phyloP scores from a whole-genome alignment of 2,113 vertebrate species.

The Urocitellus parryii region DNA sequence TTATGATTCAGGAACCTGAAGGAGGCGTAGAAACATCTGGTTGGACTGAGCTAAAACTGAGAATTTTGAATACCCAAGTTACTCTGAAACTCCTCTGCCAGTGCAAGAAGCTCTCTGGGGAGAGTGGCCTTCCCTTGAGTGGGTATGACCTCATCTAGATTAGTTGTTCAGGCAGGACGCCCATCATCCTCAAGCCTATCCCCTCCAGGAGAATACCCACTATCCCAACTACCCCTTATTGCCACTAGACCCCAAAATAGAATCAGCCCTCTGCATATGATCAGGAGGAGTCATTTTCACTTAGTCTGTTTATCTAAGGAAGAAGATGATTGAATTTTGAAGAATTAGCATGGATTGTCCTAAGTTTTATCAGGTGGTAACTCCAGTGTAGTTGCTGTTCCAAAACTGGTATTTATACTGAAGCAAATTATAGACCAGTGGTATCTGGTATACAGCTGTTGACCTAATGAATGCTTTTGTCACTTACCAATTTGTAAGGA shows the following conservation, averaged over 20 bases:
- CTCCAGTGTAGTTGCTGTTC: background rate
- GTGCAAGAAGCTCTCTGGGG: background rate
- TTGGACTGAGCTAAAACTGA: background rate
- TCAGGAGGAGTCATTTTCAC: background rate
- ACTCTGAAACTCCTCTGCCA: background rate
- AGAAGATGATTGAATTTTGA: background rate
- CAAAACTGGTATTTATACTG: background rate
- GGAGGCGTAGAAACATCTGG: background rate
- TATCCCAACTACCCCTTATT: background rate
- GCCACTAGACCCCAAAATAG: background rate
- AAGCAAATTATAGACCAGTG: background rate
- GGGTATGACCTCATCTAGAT: background rate
- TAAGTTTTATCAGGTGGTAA: background rate
- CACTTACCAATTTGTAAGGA: background rate
- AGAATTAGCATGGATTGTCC: constrained; percentile 3
- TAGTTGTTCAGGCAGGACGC: background rate
- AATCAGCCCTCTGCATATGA: background rate
- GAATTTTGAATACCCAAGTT: constrained; percentile 25
- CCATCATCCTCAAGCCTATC: background rate
- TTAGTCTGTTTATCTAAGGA: background rate
- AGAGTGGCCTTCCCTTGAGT: background rate
- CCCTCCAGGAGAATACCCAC: background rate
- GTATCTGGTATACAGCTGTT: background rate
- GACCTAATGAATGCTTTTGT: background rate
- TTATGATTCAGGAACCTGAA: background rate